These are phyloP conservation scores for Amphimallon solstitiale DNA, from an alignment of 2,888 invertebrate genomes.

Conservation along the genomic window DNA sequence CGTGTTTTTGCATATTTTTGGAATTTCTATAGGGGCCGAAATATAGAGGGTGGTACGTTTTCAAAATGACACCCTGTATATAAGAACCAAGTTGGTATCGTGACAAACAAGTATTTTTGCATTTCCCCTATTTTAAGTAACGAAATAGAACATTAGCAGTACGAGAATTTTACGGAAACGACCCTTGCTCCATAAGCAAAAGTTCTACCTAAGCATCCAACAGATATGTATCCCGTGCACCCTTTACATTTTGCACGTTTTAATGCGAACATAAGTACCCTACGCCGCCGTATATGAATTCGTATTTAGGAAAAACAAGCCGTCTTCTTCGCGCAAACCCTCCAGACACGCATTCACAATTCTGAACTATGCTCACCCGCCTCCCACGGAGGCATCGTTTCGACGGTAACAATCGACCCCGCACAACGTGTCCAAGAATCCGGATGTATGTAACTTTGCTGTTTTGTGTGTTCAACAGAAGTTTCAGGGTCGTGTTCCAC, in stretches of 20 bases:
- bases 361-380: background rate
- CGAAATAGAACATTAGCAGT: no score
- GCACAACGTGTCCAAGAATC: background rate
- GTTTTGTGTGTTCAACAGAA: conserved; percentile 10
- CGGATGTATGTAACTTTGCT: conserved; percentile 18
- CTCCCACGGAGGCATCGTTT: conserved; percentile 9
- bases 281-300: background rate
- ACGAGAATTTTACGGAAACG: no score
- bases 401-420: background rate
- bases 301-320: conserved; percentile 12
- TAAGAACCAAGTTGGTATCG: no score
- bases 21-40: no score
- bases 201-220: no score
- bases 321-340: background rate
- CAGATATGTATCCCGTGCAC: no score
- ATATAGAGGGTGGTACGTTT: no score
- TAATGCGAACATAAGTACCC: conserved; percentile 13
- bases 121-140: no score
- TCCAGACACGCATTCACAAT: background rate
- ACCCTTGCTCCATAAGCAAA: no score
- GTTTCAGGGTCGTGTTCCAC: conserved; percentile 9
- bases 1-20: no score
- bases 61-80: no score
- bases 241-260: background rate
- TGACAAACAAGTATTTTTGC: no score